Base-by-base conservation (phyloP, 1,140 invertebrate species). In the Atta cephalotes region DNA sequence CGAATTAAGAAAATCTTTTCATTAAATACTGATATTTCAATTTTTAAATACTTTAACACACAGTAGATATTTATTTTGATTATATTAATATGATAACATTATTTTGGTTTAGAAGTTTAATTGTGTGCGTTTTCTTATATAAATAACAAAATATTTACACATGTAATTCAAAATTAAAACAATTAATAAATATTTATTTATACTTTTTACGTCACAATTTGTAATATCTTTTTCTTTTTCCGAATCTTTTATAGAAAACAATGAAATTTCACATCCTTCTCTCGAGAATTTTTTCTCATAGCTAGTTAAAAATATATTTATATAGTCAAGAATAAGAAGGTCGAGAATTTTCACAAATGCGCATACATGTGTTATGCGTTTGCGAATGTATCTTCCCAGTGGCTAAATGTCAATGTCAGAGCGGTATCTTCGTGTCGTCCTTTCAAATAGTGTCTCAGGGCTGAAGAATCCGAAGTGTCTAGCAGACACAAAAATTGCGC, bases 401-500 rank as follows among this genome's bases (percentile, higher is more conserved):
- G 80, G 70, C 25, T 49, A 35, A 63, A 84, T n/a, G 56, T 76
- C 80, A 82, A 35, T 76, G 70, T 62, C 28, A 58, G 70, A 51
- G 18, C 31, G 4, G 25, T 14, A 39, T 14, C 70, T 49, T 62
- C 39, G 18, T 51, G 70, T 74, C 25, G 18, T 84, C n/a, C 70
- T 18, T 58, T 62, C 56, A 25, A 16, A 10, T 6, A 12, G 12
- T 16, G 25, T 35, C 80, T 9, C 18, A 25, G 31, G 58, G 56
- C 63, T 53, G 31, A 25, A 25, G 65, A 77, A 70, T n/a, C 35
- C 51, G 21, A 86, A 63, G 84, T 77, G 77, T 71, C 49, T 85
- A 35, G 65, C 72, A 65, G 86, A 62, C 56, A 62, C 86, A 86
- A 74, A 91, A 62, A 87, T 90, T 90, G 88, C 89, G 87, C 87